Base-by-base conservation (phyloP, 2,113 vertebrate species). In the Chaetodon trifascialis region DNA sequence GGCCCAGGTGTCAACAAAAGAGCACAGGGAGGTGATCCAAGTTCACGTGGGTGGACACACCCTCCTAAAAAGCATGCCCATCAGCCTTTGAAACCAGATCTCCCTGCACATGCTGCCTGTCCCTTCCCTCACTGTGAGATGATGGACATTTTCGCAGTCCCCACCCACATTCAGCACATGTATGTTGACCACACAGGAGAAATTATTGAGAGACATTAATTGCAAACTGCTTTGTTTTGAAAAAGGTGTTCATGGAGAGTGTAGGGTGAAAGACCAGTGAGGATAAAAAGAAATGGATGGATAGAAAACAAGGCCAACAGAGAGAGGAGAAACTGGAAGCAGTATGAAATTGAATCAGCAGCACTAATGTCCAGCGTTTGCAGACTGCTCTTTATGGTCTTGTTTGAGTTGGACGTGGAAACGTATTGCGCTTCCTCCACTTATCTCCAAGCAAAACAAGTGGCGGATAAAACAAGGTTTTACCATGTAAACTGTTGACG, bases 371-470 rank as follows among this genome's bases (percentile, higher is more conserved):
- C 34, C 38, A 62, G 52, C 69, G 30, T 75, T 81, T 85, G 47
- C 9, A 70, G 65, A 19, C 42, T 40, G 21, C 70, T 80, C 58
- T 77, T 60, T 73, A 66, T 58, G 59, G 14, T 34, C 23, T 7
- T 86, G 63, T 90, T 91, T 81, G 63, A 84, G 46, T 87, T 89
- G 81, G 86, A 81, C 47, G 23, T 5, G n/a, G 25, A 82, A 42
- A 47, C 30, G n/a, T 23, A 72, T 63, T 52, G 38, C 55, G 0
- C 72, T 91, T 90, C 88, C 86, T 83, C 69, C 25, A 7, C 71
- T 25, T 36, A 58, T 51, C 56, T 79, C 83, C 85, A 80, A 85
- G 69, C 51, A 73, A 86, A 89, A 90, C 76, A 90, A 74, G 75
- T 78, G 71, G 59, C 4, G 54, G 83, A 80, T 71, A 62, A 81